Evolutionary conservation across 1,140 invertebrate species (phyloP).

Genomic region (Lithobius niger): DNA sequence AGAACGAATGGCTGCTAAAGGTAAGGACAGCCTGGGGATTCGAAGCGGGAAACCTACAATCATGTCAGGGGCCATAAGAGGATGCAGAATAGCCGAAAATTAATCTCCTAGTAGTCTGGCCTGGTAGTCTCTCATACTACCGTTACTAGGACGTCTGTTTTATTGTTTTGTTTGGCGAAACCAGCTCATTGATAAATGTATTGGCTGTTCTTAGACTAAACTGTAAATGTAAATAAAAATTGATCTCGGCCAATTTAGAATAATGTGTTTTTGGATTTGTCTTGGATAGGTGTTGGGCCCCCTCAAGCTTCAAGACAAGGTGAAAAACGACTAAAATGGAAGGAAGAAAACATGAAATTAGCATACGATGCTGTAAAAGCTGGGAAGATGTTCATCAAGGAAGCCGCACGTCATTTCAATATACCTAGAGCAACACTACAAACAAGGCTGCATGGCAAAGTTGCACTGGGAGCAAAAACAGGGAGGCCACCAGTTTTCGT

Average conservation of each 20-base stretch:
- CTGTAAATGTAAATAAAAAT: no score
- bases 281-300: not conserved
- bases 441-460: not conserved
- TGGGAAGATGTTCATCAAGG: not conserved
- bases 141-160: not conserved
- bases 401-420: not conserved
- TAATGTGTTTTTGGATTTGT: not conserved
- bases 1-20: no score
- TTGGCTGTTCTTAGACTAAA: not conserved
- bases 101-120: not conserved
- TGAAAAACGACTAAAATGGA: slow-evolving; percentile 1
- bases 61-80: no score
- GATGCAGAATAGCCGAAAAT: not conserved
- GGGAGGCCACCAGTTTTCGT: not conserved
- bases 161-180: not conserved
- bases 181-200: not conserved
- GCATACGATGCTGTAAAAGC: not conserved
- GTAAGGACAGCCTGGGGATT: no score
- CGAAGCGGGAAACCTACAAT: no score
- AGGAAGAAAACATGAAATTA: not conserved
- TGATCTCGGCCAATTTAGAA: no score
- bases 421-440: not conserved
- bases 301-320: not conserved
- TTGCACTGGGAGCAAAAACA: not conserved
- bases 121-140: not conserved